These are phyloP conservation scores for Cynopterus brachyotis DNA, from an alignment of 2,113 vertebrate genomes.

Conservation along the genomic window DNA sequence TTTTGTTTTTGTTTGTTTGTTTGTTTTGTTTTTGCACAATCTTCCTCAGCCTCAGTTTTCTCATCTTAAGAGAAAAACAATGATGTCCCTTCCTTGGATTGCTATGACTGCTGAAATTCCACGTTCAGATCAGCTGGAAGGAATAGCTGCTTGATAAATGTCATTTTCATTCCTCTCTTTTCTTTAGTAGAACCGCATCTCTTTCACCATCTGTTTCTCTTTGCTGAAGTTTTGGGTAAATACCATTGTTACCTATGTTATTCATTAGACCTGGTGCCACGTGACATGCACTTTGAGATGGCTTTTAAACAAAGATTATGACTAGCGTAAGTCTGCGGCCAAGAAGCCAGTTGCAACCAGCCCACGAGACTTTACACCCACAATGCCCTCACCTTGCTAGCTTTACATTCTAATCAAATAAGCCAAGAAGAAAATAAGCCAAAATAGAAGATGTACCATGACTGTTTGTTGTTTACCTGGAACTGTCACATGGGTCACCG, in stretches of 20 bases:
- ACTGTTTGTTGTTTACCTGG: neutral
- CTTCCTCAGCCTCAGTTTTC: neutral
- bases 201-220: neutral
- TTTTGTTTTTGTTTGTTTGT: no score
- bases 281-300: neutral
- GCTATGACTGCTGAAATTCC: neutral
- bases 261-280: neutral
- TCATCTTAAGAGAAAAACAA: neutral
- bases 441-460: neutral
- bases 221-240: neutral
- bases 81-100: neutral
- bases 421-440: neutral
- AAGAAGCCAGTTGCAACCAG: neutral
- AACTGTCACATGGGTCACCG: neutral
- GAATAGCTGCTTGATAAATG: neutral
- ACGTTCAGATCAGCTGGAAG: neutral
- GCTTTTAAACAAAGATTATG: neutral
- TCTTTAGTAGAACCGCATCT: neutral
- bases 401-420: neutral
- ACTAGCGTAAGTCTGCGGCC: neutral
- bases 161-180: neutral
- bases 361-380: neutral
- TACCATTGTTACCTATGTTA: neutral
- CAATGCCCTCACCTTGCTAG: neutral
- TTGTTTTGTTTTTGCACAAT: neutral